Base-by-base conservation (phyloP, 2,113 vertebrate species). In the Anhinga anhinga region DNA sequence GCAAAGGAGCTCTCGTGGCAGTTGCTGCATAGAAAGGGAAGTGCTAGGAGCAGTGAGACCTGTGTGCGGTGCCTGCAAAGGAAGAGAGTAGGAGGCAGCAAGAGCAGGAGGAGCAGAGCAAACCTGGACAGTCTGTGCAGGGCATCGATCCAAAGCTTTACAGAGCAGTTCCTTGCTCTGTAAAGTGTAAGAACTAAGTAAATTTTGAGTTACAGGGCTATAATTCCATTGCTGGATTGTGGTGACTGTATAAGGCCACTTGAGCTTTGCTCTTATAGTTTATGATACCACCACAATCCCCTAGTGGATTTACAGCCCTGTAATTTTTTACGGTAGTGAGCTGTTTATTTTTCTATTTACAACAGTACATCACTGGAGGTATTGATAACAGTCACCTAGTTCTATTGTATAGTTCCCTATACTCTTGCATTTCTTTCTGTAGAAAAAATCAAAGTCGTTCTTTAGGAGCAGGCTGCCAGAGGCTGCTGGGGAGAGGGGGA, bases 221-320 rank as follows among this genome's bases (percentile, higher is more conserved):
- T 98, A 98, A 98, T 96, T 98, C 95, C 83, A 86, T 95, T n/a
- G 26, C 86, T 91, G 83, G 90, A 40, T 96, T 95, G 94, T 94
- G 88, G 90, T 92, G 94, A 76, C 61, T 95, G 61, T 70, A 40
- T 96, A 79, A 92, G 69, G 86, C 93, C 94, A 88, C 90, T 94
- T 96, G 97, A 97, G 93, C 95, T 95, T 90, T 96, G 88, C 93
- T 96, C 38, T 95, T 84, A 77, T 49, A 86, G 92, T 97, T 98
- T 97, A 98, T 88, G 90, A 77, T 97, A 94, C 84, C 84, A 82
- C 88, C 61, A 59, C 94, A 91, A 87, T 76, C 55, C 78, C 55
- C 79, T 45, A 71, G 84, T 96, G 97, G 96, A 98, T 97, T 97
- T 97, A 97, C 49, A 95, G 84, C 63, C 86, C 84, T 56, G 82